Evolutionary conservation across 2,113 vertebrate genomes (phyloP), one percentile per base, ranked within the genome.

Genomic region (Galemys pyrenaicus): DNA sequence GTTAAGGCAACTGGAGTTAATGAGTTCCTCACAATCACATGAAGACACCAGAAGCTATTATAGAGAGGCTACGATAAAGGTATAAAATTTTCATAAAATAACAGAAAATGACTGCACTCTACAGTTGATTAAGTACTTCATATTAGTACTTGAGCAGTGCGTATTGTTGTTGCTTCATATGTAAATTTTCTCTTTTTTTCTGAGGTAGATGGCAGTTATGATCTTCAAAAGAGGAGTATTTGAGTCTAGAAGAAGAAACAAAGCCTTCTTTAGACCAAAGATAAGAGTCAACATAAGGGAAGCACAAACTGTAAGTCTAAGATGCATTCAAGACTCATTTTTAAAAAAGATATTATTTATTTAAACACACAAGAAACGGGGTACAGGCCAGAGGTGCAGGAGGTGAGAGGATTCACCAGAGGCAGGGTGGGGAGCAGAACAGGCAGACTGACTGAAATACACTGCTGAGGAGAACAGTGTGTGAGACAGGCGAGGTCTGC

Each of bases 61-160:
- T 93, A 99, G 97, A 98, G 99, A 99, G 92, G 99, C 99, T 7
- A 98, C 99, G 15, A 89, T 99, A 89, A 99, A 99, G 99, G 99
- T 99, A 98, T 87, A 12, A 54, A 94, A 49, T 74, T 96, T 74
- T 65, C 77, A 93, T 71, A 87, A 89, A 16, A 56, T 77, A n/a
- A 81, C 81, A 92, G 71, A 88, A 41, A 86, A 28, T 16, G 80
- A 67, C 30, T 80, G n/a, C 51, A 80, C 9, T 79, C 81, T 64
- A 3, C 35, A 4, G 17, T 30, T 94, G 32, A 86, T 17, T 17
- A 84, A 87, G 41, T 15, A 37, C 44, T 92, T 49, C n/a, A 35
- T 67, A 15, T 65, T 44, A 44, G 44, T 41, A 3, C 30, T 5
- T 17, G 58, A n/a, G 28, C 67, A 67, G 35, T 67, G 13, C 2